Base-by-base conservation (phyloP, 2,888 invertebrate species). In the Oscheius sp. region DNA sequence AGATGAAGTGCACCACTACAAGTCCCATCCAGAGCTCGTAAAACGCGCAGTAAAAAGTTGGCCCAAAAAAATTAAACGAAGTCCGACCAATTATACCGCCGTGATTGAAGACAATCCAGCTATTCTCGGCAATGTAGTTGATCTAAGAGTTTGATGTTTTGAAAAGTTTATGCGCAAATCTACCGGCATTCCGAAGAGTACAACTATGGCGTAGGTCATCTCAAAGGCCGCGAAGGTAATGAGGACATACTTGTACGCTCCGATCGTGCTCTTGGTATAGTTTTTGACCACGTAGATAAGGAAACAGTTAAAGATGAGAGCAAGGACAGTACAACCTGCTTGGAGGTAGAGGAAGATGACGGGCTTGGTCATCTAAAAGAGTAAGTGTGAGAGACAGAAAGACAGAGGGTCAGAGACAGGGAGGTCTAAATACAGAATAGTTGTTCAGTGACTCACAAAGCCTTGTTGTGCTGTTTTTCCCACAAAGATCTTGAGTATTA, bases 1-100 rank as follows among this genome's bases (percentile, higher is more conserved):
- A 72, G 48, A 72, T 50, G 50, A 72, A 72, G 35, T 62, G 72
- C 2, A 72, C 37, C 1, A 62, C 62, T 13, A 72, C 51, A 32
- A 72, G 35, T 50, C 72, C 72, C 62, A 72, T 72, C 51, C 53
- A 62, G 1, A 72, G 47, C 11, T 62, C 62, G 50, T 62, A 72
- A 48, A 60, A 70, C 2, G 50, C 37, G 9, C 68, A 68, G 35
- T 55, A 53, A n/a, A 68, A 29, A 3, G 68, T 37, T 9, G 53
- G 53, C 2, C 68, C 68, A 32, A 53, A 33, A 51, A 51, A 55
- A n/a, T 68, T 68, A n/a, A 68, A 68, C 1, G 68, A 35, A 1
- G 68, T 55, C 10, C 29, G 10, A n/a, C 68, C 68, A 35, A 68
- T 68, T 9, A 68, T 53, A 1, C 68, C 68, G 10, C 55, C 68